Base-by-base conservation (phyloP, 2,797 vertebrate species). In the Smutsia gigantea region DNA sequence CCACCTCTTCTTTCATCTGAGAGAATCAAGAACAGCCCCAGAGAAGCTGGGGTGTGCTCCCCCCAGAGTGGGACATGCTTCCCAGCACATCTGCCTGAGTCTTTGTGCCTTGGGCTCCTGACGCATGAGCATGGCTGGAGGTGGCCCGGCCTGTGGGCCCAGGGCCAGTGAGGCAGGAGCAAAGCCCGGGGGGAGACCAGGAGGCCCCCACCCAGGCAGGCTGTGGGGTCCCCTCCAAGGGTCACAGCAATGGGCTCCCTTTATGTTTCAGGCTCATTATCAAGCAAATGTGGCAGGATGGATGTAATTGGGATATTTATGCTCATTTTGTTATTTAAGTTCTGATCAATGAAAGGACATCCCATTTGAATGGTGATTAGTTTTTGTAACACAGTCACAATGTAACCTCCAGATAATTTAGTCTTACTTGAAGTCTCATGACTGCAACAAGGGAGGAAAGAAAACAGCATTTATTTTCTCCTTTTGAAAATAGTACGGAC, bases 321-420 rank as follows among this genome's bases (percentile, higher is more conserved):
- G 49, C 29, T 39, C 64, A 18, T 8, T 39, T 27, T 4, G n/a
- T 63, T 15, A 0, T 49, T 72, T 55, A 25, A 17, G 31, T n/a
- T 72, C 55, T 39, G 19, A 66, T 69, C 21, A 13, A 13, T 1
- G 37, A 53, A 51, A 39, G 25, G 81, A 55, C 57, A 2, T 11
- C 1, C 0, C 18, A 0, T 53, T 4, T 51, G 69, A 59, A 55
- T 0, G 0, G 21, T 7, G 21, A 51, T 31, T 55, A 1, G 37
- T 21, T 77, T 37, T 69, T 6, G 3, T 14, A n/a, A 25, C 4
- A 18, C 19, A 11, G 31, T 59, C 39, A 13, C 5, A 6, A 59
- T 15, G 72, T 17, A 21, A 34, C 39, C 92, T 81, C 17, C 46
- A 21, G 88, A 19, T 49, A 18, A 14, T 14, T 42, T 42, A 10